Evolutionary conservation across 2,113 vertebrate genomes (phyloP), one percentile per base, ranked within the genome.

Genomic region (Strigops habroptila): DNA sequence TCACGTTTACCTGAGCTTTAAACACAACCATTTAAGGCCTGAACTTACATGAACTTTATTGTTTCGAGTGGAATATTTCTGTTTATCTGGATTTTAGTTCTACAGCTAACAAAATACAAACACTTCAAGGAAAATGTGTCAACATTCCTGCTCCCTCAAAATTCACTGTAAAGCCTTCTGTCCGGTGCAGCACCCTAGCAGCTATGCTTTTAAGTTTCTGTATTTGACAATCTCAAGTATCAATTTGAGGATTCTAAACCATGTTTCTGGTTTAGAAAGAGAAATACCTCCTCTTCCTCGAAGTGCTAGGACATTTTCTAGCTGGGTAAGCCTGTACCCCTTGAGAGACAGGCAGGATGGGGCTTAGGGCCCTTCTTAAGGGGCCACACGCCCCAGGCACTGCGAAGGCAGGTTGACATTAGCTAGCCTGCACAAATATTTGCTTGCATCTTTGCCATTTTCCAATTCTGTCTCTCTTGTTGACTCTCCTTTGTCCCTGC

Each of bases 351-450:
- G 27, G 15, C 37, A 51, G 68, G 73, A 82, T 55, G 85, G 77
- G 59, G n/a, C 31, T 95, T 8, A 46, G 74, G 57, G 67, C 74
- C 48, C 67, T 74, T 79, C 75, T 62, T 24, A 33, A 65, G 49
- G 31, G 49, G 28, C 71, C 70, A 48, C 23, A 14, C 0, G 0
- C 18, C 51, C 84, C 79, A 53, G 63, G 85, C 75, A 33, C n/a
- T 11, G 28, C 1, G 0, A 35, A 44, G 25, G 43, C 31, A 46
- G 43, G 79, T 83, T 95, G 91, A 76, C 89, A 43, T 87, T 90
- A 76, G 57, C 59, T 46, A 64, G n/a, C 59, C 87, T 88, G 88
- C 79, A 86, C 79, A 93, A 96, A 96, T 94, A 95, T 94, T 95
- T 95, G 64, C 68, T 88, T 91, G 75, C 71, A 93, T 95, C 82